Evolutionary conservation across 2,797 vertebrate species (phyloP).

Genomic region (Xiphophorus birchmanni): DNA sequence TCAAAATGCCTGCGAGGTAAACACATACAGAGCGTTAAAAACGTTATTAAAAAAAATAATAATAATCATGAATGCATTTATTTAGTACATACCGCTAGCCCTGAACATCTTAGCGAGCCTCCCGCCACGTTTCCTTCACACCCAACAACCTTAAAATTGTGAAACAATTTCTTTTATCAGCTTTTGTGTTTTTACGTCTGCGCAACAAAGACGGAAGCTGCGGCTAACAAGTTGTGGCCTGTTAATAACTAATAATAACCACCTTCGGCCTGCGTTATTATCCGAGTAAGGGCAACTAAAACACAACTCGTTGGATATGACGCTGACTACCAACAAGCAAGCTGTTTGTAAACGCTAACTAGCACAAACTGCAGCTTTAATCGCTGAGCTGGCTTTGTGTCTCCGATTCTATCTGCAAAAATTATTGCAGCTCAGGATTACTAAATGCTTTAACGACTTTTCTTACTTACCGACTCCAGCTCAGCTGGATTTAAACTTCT

Average conservation of each 20-base stretch:
- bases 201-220: background rate
- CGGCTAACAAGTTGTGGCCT: background rate
- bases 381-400: background rate
- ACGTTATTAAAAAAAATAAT: background rate
- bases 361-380: background rate
- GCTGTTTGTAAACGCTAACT: background rate
- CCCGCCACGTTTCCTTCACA: background rate
- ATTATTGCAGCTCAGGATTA: no score
- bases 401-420: background rate
- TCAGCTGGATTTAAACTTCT: background rate
- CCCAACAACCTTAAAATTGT: constrained; percentile 7
- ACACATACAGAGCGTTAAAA: background rate
- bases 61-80: background rate
- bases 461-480: background rate
- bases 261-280: no score
- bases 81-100: constrained; percentile 48
- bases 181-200: background rate
- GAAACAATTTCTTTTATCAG: background rate
- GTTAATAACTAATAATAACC: background rate
- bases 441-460: background rate
- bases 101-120: constrained; percentile 61
- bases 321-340: background rate
- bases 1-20: constrained; percentile 83
- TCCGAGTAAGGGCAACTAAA: background rate
- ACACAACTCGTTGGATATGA: background rate